Evolutionary conservation across 2,797 vertebrate genomes (phyloP).

Genomic region (Takifugu rubripes): DNA sequence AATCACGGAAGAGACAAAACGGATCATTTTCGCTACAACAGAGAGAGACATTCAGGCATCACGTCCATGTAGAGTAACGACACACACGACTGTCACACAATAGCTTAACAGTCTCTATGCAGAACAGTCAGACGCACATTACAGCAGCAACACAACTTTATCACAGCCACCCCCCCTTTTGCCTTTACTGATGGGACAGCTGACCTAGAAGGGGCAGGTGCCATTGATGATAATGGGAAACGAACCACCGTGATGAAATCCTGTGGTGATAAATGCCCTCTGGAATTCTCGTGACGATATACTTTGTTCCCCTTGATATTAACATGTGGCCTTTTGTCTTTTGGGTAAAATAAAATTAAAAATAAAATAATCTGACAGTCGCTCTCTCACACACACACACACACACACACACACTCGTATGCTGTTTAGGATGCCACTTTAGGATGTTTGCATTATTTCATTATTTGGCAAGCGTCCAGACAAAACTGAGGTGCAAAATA

Average conservation of each 20-base stretch:
- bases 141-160: conserved; percentile 73
- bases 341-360: too few relatives aligned
- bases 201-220: conserved; percentile 41
- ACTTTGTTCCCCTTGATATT: too few relatives aligned
- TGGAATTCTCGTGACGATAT: too few relatives aligned
- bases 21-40: conserved; percentile 36
- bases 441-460: too few relatives aligned
- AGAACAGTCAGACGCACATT: conserved; percentile 53
- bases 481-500: conserved; percentile 5
- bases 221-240: conserved; percentile 30
- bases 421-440: too few relatives aligned
- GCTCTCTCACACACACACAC: not conserved
- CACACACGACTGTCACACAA: conserved; percentile 50
- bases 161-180: conserved; percentile 58
- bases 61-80: conserved; percentile 30
- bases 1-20: conserved; percentile 51
- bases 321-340: too few relatives aligned
- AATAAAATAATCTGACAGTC: not conserved
- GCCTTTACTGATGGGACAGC: conserved; percentile 41
- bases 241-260: conserved; percentile 37
- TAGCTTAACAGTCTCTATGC: conserved; percentile 45
- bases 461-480: conserved; percentile 1
- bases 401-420: too few relatives aligned
- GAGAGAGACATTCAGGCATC: conserved; percentile 47
- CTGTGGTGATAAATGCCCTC: conserved; percentile 31